Percentiles rank a stretch among this genome's conserved stretches.
Conservation (phyloP, 2,797 vertebrate species). For the Merluccius polli region DNA sequence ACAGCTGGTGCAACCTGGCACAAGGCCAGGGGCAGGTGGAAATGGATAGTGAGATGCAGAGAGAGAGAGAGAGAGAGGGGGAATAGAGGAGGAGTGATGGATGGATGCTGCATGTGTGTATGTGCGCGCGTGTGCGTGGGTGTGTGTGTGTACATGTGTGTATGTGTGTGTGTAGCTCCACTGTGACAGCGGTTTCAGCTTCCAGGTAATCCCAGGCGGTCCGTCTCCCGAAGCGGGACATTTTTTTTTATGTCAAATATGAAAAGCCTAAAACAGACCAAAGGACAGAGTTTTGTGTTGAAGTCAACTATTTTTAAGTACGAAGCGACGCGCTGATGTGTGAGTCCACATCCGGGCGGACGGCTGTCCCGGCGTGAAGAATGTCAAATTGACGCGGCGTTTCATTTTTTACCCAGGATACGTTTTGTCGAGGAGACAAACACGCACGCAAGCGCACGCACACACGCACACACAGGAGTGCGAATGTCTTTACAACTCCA, state of each 20-base stretch:
- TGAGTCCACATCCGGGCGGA: background rate
- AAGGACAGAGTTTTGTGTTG: background rate
- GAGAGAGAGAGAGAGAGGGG: no score
- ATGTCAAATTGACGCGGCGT: background rate
- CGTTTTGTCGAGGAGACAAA: no score
- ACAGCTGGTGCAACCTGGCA: background rate
- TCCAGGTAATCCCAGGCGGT: background rate
- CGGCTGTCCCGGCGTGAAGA: background rate
- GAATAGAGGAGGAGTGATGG: background rate
- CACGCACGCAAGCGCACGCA: background rate
- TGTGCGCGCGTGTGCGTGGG: no score
- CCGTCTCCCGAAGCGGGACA: background rate
- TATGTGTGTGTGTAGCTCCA: background rate
- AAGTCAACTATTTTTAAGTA: background rate
- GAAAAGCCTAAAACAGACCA: background rate
- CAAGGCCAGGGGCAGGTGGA: background rate
- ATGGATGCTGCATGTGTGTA: no score
- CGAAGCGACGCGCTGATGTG: background rate
- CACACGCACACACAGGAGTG: background rate
- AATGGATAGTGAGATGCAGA: background rate
- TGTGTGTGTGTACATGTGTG: no score
- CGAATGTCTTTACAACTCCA: background rate
- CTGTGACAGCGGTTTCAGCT: background rate
- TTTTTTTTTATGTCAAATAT: background rate
- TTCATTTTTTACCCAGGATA: no score